A percentile compares a stretch with the other conserved stretches of the same genome.
Evolutionary conservation across 1,140 invertebrate genomes (phyloP).

Genomic region (Drosophila bocki): DNA sequence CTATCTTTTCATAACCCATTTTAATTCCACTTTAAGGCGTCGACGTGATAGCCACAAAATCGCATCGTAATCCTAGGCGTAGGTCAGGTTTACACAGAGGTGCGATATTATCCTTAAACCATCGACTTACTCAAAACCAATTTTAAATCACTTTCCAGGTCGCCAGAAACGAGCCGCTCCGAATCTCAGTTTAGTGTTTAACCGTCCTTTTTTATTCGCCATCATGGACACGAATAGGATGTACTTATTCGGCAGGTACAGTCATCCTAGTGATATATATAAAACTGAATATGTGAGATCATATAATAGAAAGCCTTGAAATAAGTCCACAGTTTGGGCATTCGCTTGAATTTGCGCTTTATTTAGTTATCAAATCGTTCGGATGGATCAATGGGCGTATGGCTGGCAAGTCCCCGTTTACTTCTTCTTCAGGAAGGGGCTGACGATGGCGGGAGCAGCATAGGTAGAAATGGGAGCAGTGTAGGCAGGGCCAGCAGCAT

Average conservation of each 20-base stretch:
- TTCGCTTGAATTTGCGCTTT: conserved; percentile 37
- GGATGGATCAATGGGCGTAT: neutral
- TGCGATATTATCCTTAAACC: neutral
- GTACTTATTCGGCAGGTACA: conserved; percentile 4
- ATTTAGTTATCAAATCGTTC: conserved; percentile 42
- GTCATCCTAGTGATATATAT: neutral
- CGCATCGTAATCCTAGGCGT: too few species aligned
- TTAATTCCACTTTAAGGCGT: neutral
- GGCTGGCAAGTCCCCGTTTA: conserved; percentile 25
- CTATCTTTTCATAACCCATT: neutral
- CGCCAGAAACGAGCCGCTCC: too few species aligned
- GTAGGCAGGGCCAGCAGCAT: conserved; percentile 40
- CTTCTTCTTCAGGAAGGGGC: conserved; percentile 78
- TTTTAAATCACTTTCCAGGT: neutral
- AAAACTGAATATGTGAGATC: neutral
- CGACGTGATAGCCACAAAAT: neutral
- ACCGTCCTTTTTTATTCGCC: conserved; percentile 19
- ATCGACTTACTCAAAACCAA: neutral
- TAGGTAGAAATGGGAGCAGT: conserved; percentile 53
- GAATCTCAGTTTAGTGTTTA: neutral
- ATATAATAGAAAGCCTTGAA: neutral
- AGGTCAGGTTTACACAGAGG: neutral
- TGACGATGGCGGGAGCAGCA: conserved; percentile 66
- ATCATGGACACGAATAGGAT: neutral
- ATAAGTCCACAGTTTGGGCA: neutral